A percentile compares a stretch with the other conserved stretches of the same genome.
Conservation (phyloP, 2,797 vertebrate genomes). For the Pantherophis alleghaniensis region DNA sequence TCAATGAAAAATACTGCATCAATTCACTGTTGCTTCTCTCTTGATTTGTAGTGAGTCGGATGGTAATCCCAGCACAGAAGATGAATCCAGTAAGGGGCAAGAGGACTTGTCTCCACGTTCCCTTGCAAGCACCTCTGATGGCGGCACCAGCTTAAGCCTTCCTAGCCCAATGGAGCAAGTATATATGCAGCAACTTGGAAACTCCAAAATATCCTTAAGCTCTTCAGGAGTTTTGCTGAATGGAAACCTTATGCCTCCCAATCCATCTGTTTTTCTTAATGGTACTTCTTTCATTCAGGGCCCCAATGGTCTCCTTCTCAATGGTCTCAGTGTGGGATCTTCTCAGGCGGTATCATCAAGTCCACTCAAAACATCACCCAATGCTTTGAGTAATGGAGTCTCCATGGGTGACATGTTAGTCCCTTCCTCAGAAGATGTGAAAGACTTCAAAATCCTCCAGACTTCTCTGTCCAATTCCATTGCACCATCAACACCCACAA, state of each 20-base stretch:
- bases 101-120: constrained; percentile 94
- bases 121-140: constrained; percentile 84
- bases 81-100: constrained; percentile 97
- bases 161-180: constrained; percentile 73
- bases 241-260: constrained; percentile 85
- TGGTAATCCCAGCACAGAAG: constrained; percentile 89
- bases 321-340: constrained; percentile 88
- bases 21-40: constrained; percentile 29
- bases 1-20: no score
- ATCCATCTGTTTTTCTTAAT: constrained; percentile 89
- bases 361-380: constrained; percentile 78
- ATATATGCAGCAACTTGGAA: constrained; percentile 96
- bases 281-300: constrained; percentile 93
- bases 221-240: constrained; percentile 85
- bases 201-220: constrained; percentile 89
- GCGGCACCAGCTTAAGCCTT: constrained; percentile 82
- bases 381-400: constrained; percentile 77
- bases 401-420: constrained; percentile 85
- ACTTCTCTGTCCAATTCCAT: constrained; percentile 73
- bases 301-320: constrained; percentile 90
- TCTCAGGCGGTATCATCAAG: constrained; percentile 85
- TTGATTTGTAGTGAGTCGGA: constrained; percentile 78
- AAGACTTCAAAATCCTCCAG: constrained; percentile 83
- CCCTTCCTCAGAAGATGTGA: constrained; percentile 80
- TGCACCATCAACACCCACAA: constrained; percentile 56